Evolutionary conservation across 2,888 invertebrate genomes (phyloP), one percentile per base, ranked within the genome.

Genomic region (Stegana nigrithorax): DNA sequence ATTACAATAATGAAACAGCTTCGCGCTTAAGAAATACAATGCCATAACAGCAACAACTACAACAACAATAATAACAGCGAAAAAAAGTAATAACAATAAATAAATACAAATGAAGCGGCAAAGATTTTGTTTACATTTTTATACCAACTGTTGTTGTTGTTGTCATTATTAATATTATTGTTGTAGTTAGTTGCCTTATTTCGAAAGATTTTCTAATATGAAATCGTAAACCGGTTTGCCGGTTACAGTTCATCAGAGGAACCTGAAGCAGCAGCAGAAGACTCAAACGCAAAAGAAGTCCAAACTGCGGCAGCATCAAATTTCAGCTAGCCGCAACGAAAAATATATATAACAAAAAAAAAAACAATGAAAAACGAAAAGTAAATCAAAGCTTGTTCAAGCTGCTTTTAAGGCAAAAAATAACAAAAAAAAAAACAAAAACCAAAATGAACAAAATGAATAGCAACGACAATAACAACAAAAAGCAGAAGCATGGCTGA

Each of bases 151-250:
- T 64, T 63, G 67, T 68, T 68, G 71, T 66, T 67, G 67, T 67
- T 69, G 60, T 68, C 66, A 72, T 65, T 64, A 64, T 66, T 69
- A 62, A n/a, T n/a, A n/a, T 68, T 67, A 36, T 47, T 19, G 19
- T 19, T 21, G 4, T 8, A n/a, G 36, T 4, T 39, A 39, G 17
- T 14, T 14, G 14, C n/a, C 14, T 67, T 68, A 62, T 50, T 57
- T 63, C 64, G 65, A 73, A 69, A 72, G 75, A 75, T 77, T 77
- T 75, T 76, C 75, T 75, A 76, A 76, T 76, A 76, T 36, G 72
- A 77, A 69, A 75, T 77, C 72, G 63, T 68, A 63, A 75, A 76
- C 75, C 75, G 75, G 78, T 77, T 77, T 75, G 69, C 67, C 47
- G 10, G 10, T 65, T 51, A 62, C 69, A n/a, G n/a, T 70, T 67